Percentiles rank a stretch among this genome's conserved stretches.
These are phyloP conservation scores for crab-eating macaque (Macaca fascicularis) DNA, from an alignment of 2,113 vertebrate genomes.

Conservation along the genomic window DNA sequence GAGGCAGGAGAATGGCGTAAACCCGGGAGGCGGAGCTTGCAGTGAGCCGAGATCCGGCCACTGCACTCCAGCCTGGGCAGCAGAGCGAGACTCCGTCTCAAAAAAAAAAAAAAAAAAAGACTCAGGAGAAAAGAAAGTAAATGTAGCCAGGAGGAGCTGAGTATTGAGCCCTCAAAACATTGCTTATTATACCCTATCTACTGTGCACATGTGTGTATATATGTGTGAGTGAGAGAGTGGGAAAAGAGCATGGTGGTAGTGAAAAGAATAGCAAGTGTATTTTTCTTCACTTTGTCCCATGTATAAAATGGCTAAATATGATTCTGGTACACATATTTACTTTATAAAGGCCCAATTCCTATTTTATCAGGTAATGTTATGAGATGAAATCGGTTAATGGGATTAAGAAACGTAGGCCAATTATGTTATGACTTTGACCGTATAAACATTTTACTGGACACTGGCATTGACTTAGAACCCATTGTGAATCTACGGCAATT, in stretches of 20 bases:
- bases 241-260: neutral
- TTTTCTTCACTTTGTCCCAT: neutral
- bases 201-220: neutral
- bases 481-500: slow-evolving; percentile 47
- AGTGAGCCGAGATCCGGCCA: too few species aligned
- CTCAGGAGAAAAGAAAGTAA: neutral
- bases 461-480: slow-evolving; percentile 56
- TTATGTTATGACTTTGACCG: slow-evolving; percentile 17
- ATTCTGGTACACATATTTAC: neutral
- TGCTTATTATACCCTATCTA: neutral
- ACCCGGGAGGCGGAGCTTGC: too few species aligned
- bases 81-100: too few species aligned
- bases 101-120: neutral
- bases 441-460: slow-evolving; percentile 56
- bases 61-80: too few species aligned
- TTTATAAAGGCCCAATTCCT: neutral
- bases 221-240: neutral
- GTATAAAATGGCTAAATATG: neutral
- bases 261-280: neutral
- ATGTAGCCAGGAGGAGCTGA: neutral
- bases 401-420: slow-evolving; percentile 23
- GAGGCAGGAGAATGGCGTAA: too few species aligned
- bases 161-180: neutral
- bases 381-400: slow-evolving; percentile 37
- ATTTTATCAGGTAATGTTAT: neutral